Evolutionary conservation across 1,140 invertebrate species (phyloP), one percentile per base, ranked within the genome.

Genomic region (Heliconius melpomene): DNA sequence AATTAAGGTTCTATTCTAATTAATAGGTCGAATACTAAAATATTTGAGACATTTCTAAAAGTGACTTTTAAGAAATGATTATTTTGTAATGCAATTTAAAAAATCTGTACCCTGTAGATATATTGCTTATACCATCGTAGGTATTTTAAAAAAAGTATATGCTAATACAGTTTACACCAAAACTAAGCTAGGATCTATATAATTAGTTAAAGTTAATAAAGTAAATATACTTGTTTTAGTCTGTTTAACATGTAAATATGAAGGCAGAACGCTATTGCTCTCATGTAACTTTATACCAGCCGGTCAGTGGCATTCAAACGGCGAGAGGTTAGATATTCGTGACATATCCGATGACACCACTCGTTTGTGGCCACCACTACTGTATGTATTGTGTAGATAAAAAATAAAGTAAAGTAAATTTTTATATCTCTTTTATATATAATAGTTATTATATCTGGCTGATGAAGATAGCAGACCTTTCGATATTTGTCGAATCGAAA

Each of bases 311-410:
- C 60, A 66, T 66, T 66, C 60, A 66, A 66, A 66, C 60, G 60
- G 60, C 57, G 57, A 60, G 60, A 66, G 60, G 60, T 66, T 66
- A 66, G 26, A 66, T 66, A 60, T 78, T 73, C 72, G 77, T 78
- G 77, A 78, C 77, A 78, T 78, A 78, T 78, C 71, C 70, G 73
- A 46, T 78, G 71, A 72, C 77, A 46, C 5, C n/a, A 52, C 60
- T 66, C 60, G 23, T 66, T 66, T 66, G 60, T 66, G 60, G 26
- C 60, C 7, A 60, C 57, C 18, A 52, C 50, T 52, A 20, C 16
- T 16, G 26, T 66, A 26, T 26, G 60, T 66, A 66, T 66, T 66
- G 60, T 66, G 3, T 26, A 6, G 11, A n/a, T 3, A 29, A 29
- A 66, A 66, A 29, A 57, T 57, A 23, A 11, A n/a, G n/a, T n/a